Evolutionary conservation across 2,888 invertebrate species (phyloP), one percentile per base, ranked within the genome.

Genomic region (Apodemia mormo): DNA sequence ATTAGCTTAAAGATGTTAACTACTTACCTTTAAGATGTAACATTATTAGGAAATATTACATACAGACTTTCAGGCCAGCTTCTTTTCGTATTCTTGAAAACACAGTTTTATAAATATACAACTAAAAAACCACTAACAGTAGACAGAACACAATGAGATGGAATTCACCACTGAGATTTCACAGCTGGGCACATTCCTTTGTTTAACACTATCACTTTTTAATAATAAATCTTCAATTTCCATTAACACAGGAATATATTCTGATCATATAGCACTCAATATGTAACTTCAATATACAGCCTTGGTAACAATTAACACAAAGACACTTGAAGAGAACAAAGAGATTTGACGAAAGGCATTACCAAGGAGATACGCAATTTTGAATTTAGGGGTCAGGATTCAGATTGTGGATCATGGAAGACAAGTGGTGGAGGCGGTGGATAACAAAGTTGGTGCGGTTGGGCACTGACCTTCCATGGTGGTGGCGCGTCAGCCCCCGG

Each of bases 401-500:
- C 68, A 66, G 30, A 68, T 52, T 52, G 52, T n/a, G 52, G 69
- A 65, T 68, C 58, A 52, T 49, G 61, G 14, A 40, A 66, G 54
- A 30, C 67, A 56, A 56, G 67, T 49, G 61, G 70, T 64, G 73
- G 74, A 78, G 76, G 76, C 78, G 74, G 76, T 71, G 76, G 79
- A 77, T 76, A 77, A 73, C 76, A 77, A 75, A 76, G 77, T 68
- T 67, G 71, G 70, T 79, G 73, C 76, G 76, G 77, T 76, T 82
- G 81, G 81, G 80, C 85, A 84, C 87, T 82, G 87, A 87, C 85
- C 87, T 85, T 82, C 82, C 85, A 79, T 80, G 77, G 79, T 78
- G 74, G 68, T 71, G 75, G 70, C 72, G 73, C 72, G 69, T 66
- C 77, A 74, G 75, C 79, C 75, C 49, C 72, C 69, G 68, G 75